Evolutionary conservation across 2,888 invertebrate genomes (phyloP), one percentile per base, ranked within the genome.

Genomic region (Gymnosoma rotundatum): DNA sequence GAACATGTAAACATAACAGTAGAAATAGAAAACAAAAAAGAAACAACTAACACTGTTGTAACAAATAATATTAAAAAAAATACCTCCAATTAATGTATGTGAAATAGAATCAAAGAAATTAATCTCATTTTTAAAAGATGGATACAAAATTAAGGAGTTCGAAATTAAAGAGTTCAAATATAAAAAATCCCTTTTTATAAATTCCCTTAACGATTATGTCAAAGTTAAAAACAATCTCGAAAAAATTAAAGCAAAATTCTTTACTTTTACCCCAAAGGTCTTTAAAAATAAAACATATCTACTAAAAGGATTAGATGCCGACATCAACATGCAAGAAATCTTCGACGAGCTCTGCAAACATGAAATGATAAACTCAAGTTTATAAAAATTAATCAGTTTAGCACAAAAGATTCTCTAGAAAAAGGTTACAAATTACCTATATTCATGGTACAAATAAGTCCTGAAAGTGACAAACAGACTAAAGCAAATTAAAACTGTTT

Each of bases 281-380:
- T 16, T 66, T 10, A 66, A 66, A 66, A 67, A 25, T 18, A 54
- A 67, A 52, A 67, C 54, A 25, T 54, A 14, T 16, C 21, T 54
- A n/a, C 16, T 56, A 42, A 69, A 69, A 56, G 69, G 69, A 10
- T 14, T 69, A 6, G 69, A 69, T 36, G 10, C 38, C 3, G 32
- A 56, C 36, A n/a, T 18, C 2, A 21, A 54, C 42, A 38, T 38
- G 38, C 36, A 56, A 54, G 54, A 69, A 7, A 54, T 69, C 6
- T 54, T 69, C 12, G 38, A 36, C 38, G 38, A 54, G 42, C 38
- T 69, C 10, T 20, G 38, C 16, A 9, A 32, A 38, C 38, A 38
- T 69, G 36, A 69, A 69, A 38, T 14, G 56, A 69, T 18, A 54
- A 54, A 20, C 38, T 69, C 12, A 69, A 54, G 42, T 69, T 69